These are phyloP conservation scores for Zaprionus kolodkinae DNA, from an alignment of 1,140 invertebrate genomes.

Conservation along the genomic window DNA sequence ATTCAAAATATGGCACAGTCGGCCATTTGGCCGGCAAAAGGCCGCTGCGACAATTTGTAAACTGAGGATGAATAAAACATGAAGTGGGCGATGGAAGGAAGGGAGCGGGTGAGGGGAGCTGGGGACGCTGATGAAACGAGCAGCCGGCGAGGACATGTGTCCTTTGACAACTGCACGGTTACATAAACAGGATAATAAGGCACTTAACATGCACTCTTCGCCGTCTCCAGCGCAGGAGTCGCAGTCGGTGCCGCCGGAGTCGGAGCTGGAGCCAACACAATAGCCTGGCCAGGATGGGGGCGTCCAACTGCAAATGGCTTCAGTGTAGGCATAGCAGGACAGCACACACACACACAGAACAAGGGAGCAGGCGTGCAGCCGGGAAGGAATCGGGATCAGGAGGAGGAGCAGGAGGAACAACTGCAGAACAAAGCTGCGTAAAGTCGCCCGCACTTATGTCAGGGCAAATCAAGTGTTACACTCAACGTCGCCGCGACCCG, in stretches of 20 bases:
- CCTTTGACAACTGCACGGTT: conserved; percentile 73
- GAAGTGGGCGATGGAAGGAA: conserved; percentile 39
- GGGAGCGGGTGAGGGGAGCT: not conserved
- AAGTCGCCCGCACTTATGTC: conserved; percentile 74
- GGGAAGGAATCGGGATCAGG: conserved; percentile 38
- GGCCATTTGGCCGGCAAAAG: conserved; percentile 29
- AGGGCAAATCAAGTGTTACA: conserved; percentile 76
- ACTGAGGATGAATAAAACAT: conserved; percentile 76
- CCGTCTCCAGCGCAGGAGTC: conserved; percentile 26
- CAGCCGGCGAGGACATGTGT: conserved; percentile 26
- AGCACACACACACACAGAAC: not conserved
- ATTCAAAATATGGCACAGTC: conserved; percentile 62
- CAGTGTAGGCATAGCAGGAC: conserved; percentile 56
- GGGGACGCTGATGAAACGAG: conserved; percentile 37
- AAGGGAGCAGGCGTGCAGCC: not conserved
- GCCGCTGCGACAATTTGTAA: conserved; percentile 73
- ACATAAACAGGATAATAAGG: conserved; percentile 81
- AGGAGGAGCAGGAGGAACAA: conserved; percentile 50
- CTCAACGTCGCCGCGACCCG: conserved; percentile 16
- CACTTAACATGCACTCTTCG: conserved; percentile 79
- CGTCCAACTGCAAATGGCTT: conserved; percentile 62
- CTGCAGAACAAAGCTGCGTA: conserved; percentile 39
- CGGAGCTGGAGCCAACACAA: conserved; percentile 37
- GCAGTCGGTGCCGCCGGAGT: not conserved
- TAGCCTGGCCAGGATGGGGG: conserved; percentile 29